Evolutionary conservation across 2,888 invertebrate genomes (phyloP).

Genomic region (Eumacrocentrus americanus): DNA sequence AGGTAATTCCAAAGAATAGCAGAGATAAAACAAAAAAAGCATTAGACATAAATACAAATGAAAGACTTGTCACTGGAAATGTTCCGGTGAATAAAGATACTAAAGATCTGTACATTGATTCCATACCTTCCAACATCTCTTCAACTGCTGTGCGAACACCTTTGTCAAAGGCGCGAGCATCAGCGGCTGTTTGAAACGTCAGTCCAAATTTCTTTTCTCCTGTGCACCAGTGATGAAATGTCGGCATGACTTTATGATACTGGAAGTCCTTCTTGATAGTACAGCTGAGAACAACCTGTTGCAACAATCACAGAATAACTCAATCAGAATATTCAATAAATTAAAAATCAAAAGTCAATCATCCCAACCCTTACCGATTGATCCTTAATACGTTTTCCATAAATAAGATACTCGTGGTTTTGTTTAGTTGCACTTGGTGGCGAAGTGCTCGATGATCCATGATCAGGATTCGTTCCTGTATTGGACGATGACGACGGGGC

Average conservation of each 20-base stretch:
- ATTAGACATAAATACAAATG: slow-evolving; percentile 14
- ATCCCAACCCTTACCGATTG: slow-evolving; percentile 86
- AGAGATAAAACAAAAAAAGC: slow-evolving; percentile 32
- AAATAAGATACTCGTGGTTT: slow-evolving; percentile 89
- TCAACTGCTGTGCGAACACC: slow-evolving; percentile 89
- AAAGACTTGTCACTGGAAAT: slow-evolving; percentile 5
- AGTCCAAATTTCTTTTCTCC: slow-evolving; percentile 94
- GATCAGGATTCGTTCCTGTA: slow-evolving; percentile 44
- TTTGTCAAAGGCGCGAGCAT: slow-evolving; percentile 92
- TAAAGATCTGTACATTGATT: too few relatives aligned
- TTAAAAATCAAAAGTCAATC: too few relatives aligned
- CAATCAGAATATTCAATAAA: slow-evolving; percentile 5
- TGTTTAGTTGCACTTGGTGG: slow-evolving; percentile 65
- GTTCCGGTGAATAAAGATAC: too few relatives aligned
- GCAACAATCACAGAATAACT: not conserved
- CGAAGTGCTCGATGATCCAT: slow-evolving; percentile 53
- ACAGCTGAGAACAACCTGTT: slow-evolving; percentile 90
- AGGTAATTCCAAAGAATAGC: slow-evolving; percentile 32
- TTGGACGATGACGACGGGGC: slow-evolving; percentile 44
- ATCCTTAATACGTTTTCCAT: slow-evolving; percentile 91
- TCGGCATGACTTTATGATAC: slow-evolving; percentile 97
- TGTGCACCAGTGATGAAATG: slow-evolving; percentile 97
- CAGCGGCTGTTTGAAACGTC: slow-evolving; percentile 94
- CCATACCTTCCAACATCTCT: slow-evolving; percentile 89
- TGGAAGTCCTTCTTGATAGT: slow-evolving; percentile 94